These are phyloP conservation scores for Pachyrhynchus sulphureomaculatus DNA, from an alignment of 1,140 invertebrate genomes.

Conservation along the genomic window DNA sequence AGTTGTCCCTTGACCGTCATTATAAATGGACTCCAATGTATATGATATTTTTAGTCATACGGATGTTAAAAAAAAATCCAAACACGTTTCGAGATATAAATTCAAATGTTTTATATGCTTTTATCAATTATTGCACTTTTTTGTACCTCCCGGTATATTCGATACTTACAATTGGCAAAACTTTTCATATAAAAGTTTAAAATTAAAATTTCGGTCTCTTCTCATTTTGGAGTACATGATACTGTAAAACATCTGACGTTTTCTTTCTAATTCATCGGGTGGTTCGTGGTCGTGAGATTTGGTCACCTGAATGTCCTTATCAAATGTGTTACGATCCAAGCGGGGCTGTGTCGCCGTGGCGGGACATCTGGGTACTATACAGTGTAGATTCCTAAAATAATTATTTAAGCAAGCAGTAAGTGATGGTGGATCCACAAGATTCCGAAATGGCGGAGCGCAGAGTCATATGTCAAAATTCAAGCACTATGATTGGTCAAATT, in stretches of 20 bases:
- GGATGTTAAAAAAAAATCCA: too few species aligned
- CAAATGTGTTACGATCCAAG: neutral
- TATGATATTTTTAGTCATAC: too few species aligned
- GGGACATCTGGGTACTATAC: constrained; percentile 33
- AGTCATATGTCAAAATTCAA: too few species aligned
- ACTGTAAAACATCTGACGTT: constrained; percentile 42
- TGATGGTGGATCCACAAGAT: too few species aligned
- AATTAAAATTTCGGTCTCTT: constrained; percentile 41
- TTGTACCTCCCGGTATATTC: too few species aligned
- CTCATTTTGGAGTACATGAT: constrained; percentile 43
- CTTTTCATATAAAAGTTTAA: constrained; percentile 41
- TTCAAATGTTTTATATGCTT: too few species aligned
- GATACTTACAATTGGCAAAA: constrained; percentile 39
- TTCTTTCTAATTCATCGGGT: constrained; percentile 27
- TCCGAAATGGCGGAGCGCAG: too few species aligned
- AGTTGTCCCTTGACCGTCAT: too few species aligned
- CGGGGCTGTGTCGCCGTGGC: constrained; percentile 31
- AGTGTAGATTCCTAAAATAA: constrained; percentile 25
- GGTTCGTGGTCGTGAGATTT: constrained; percentile 39
- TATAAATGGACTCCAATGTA: too few species aligned
- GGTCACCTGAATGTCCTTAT: constrained; percentile 24
- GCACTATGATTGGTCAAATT: neutral
- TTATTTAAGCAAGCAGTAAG: too few species aligned
- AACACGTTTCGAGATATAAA: too few species aligned
- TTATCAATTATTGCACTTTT: too few species aligned